Conservation (phyloP, 2,888 invertebrate genomes). For the Zeuzera pyrina region DNA sequence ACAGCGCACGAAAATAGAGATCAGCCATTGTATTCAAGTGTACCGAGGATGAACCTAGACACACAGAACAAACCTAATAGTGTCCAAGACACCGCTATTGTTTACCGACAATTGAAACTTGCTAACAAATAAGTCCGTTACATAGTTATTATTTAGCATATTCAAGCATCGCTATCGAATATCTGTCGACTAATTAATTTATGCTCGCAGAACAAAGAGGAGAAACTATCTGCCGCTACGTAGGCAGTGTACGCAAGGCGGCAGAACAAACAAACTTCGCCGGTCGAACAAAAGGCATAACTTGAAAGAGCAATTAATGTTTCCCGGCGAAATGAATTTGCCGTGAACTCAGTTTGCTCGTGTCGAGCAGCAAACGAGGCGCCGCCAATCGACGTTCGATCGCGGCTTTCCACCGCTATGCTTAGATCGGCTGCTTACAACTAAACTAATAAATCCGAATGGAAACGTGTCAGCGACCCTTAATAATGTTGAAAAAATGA, state of each 20-base stretch:
- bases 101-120: too few relatives aligned
- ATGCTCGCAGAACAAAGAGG: conserved; percentile 4
- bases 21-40: too few relatives aligned
- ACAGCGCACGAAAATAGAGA: too few relatives aligned
- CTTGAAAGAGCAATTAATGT: conserved; percentile 29
- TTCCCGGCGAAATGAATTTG: conserved; percentile 19
- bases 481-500: too few relatives aligned
- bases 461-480: too few relatives aligned
- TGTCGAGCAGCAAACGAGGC: conserved; percentile 1
- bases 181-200: conserved; percentile 7
- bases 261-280: conserved; percentile 17
- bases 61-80: too few relatives aligned
- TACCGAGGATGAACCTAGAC: too few relatives aligned
- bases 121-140: not conserved
- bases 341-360: conserved; percentile 8
- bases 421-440: too few relatives aligned
- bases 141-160: conserved; percentile 6
- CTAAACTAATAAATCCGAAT: too few relatives aligned
- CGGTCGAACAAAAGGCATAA: conserved; percentile 23
- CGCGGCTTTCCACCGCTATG: too few relatives aligned
- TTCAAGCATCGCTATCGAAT: conserved; percentile 3
- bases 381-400: too few relatives aligned
- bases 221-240: conserved; percentile 3
- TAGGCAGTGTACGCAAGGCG: conserved; percentile 1
- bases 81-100: too few relatives aligned